Evolutionary conservation across 2,113 vertebrate species (phyloP), one percentile per base, ranked within the genome.

Genomic region (Pteruthius melanotis): DNA sequence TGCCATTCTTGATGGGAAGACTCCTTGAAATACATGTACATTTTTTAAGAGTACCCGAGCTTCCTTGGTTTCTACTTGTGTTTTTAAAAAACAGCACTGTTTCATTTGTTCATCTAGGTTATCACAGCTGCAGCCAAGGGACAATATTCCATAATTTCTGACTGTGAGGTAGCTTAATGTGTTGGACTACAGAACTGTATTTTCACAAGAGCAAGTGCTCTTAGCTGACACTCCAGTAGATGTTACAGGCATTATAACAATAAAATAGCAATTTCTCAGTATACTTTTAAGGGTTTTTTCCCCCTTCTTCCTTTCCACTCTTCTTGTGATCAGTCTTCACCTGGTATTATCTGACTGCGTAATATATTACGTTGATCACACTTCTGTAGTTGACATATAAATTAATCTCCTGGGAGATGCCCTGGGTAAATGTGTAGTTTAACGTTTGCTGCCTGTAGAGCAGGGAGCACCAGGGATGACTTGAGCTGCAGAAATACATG

Each of bases 361-460:
- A 39, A 15, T 2, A 2, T 49, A 22, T 11, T 24, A 4, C 44
- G 30, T 10, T 71, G 45, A 47, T 66, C 21, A 19, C 0, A 1
- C 53, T 68, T 87, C 40, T 14, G 3, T 3, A 1, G 14, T 31
- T 87, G 78, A 18, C 9, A 3, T 11, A 33, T 14, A 42, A 78
- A 65, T 61, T 44, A 35, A 44, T 81, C 42, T 87, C 33, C 52
- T 75, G 39, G 20, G 68, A 71, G 35, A 37, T 63, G 35, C 18
- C 8, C 56, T 66, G 44, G 18, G 14, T 84, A 61, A 84, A 59
- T 23, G 12, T 54, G 23, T 83, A 45, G 42, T 70, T 87, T 61
- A 65, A 21, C 0, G 2, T 53, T 69, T 1, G 2, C 37, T 65
- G 40, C 54, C 83, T 4, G 1, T 59, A 26, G 30, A 60, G 64